phyloP scores from a whole-genome alignment of 2,113 vertebrate genomes.

The Chionis minor region DNA sequence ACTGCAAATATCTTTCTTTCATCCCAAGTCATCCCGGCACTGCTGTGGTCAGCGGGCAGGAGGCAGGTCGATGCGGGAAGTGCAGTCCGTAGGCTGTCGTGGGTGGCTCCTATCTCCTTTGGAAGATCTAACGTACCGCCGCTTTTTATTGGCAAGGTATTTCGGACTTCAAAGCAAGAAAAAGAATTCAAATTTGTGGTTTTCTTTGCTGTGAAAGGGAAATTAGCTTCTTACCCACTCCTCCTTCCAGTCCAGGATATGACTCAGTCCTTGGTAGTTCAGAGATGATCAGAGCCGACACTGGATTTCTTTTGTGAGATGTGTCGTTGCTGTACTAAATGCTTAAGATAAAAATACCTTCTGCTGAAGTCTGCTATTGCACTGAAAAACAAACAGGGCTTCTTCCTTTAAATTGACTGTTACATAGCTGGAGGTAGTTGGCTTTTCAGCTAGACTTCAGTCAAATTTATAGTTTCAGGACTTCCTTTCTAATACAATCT shows the following conservation, averaged over 20 bases:
- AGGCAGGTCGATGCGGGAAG: background rate
- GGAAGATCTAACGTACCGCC: background rate
- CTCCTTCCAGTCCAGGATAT: background rate
- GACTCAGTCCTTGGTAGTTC: constrained; percentile 5
- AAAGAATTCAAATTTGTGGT: background rate
- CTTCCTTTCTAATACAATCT: background rate
- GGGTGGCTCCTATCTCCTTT: background rate
- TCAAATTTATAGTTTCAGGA: background rate
- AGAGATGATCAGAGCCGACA: background rate
- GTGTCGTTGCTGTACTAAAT: background rate
- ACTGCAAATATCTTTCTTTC: background rate
- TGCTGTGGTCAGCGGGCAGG: background rate
- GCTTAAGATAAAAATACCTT: constrained; percentile 25
- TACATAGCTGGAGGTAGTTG: background rate
- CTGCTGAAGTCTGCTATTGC: background rate
- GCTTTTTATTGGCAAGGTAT: background rate
- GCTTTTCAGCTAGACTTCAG: background rate
- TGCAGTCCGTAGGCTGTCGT: rapidly evolving
- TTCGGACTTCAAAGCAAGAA: background rate
- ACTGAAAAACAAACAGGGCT: background rate
- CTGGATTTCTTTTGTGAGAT: background rate
- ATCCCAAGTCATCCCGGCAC: rapidly evolving
- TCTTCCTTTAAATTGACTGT: background rate
- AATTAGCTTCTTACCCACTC: background rate
- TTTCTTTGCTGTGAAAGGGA: background rate